A percentile compares a stretch with the other conserved stretches of the same genome.
Evolutionary conservation across 2,888 invertebrate genomes (phyloP).

Genomic region (Dasysyrphus tricinctus): DNA sequence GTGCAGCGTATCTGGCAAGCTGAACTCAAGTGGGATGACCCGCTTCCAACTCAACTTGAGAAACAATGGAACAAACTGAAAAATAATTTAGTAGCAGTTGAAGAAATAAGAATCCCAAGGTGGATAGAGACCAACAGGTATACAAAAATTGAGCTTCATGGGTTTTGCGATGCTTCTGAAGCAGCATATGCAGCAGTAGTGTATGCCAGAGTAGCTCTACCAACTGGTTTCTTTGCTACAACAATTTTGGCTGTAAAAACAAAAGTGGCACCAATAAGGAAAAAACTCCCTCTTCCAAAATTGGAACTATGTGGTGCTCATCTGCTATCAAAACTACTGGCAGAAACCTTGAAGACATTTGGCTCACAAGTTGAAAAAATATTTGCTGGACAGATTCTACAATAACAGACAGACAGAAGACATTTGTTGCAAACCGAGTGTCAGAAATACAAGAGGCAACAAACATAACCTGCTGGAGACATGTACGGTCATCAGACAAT

Average conservation of each 20-base stretch:
- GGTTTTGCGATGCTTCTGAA: background rate
- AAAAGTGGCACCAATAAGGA: too few relatives aligned
- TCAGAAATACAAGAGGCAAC: conserved; percentile 76
- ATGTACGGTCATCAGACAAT: background rate
- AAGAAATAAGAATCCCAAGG: background rate
- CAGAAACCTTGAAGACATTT: background rate
- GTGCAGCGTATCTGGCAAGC: conserved; percentile 35
- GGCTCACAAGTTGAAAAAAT: background rate
- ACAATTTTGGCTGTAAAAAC: too few relatives aligned
- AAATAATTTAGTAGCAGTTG: too few relatives aligned
- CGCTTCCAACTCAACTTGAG: too few relatives aligned
- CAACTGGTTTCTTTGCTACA: too few relatives aligned
- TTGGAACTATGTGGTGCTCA: too few relatives aligned
- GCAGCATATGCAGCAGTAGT: too few relatives aligned
- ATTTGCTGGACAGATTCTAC: conserved; percentile 75
- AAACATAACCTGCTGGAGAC: background rate
- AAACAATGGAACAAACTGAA: too few relatives aligned
- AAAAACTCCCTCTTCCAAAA: too few relatives aligned
- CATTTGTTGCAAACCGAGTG: conserved; percentile 78
- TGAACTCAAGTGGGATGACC: too few relatives aligned
- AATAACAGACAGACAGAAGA: conserved; percentile 61
- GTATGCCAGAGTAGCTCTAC: too few relatives aligned
- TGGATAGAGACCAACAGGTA: background rate
- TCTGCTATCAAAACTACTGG: background rate
- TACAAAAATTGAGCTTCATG: background rate